Evolutionary conservation across 2,797 vertebrate genomes (phyloP).

Genomic region (Vireo griseus): DNA sequence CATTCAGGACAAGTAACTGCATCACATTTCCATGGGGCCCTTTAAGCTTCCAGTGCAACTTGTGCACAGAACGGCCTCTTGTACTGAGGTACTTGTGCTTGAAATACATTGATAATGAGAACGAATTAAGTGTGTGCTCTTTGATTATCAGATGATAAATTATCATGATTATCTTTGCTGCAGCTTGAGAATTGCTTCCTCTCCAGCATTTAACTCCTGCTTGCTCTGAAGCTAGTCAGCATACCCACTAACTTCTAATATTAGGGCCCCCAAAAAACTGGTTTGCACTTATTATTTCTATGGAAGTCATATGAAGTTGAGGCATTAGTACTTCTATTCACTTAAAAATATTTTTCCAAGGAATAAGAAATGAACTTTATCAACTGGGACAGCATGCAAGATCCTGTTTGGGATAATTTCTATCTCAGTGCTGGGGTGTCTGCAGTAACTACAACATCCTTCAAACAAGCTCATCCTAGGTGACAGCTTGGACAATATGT

Average conservation of each 20-base stretch:
- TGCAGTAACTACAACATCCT: neutral
- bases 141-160: conserved; percentile 68
- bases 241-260: neutral
- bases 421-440: neutral
- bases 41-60: neutral
- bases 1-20: neutral
- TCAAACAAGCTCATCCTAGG: neutral
- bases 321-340: neutral
- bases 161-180: conserved; percentile 60
- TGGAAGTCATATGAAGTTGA: neutral
- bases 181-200: conserved; percentile 59
- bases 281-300: neutral
- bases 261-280: neutral
- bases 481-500: neutral
- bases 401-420: neutral
- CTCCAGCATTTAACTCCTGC: conserved; percentile 51
- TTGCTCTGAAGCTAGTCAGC: conserved; percentile 1
- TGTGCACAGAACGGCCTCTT: neutral
- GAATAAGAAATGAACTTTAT: neutral
- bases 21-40: neutral
- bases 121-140: conserved; percentile 64
- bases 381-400: neutral
- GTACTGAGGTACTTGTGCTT: conserved; percentile 37
- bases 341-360: neutral
- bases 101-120: conserved; percentile 68